Evolutionary conservation across 2,888 invertebrate genomes (phyloP), one percentile per base, ranked within the genome.

Genomic region (Tetheella fluctuosa): DNA sequence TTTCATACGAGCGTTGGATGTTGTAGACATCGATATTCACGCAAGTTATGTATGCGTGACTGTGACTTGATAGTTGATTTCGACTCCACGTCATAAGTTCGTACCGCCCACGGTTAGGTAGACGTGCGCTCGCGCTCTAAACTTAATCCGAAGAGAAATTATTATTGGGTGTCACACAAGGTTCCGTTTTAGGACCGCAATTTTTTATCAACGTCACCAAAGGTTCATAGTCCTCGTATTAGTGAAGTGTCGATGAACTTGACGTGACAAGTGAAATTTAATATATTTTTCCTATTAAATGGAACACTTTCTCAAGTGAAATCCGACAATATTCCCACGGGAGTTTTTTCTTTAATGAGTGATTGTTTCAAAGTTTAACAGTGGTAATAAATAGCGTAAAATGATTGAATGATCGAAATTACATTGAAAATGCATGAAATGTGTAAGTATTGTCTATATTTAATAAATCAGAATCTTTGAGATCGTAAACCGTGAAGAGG

Each of bases 61-160:
- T 75, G 76, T 74, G 75, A 79, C 80, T 81, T 74, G 81, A 82
- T 85, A 81, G 84, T 86, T 80, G 85, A 84, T 87, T 88, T 84
- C 77, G 74, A 81, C 79, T 83, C 84, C 90, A 86, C 91, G 91
- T 92, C 91, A 91, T 84, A 90, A 81, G 79, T 88, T 89, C 83
- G 77, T 76, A 80, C 83, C 91, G 90, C 91, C 91, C 84, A 91
- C 91, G 86, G 79, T 61, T 70, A 78, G 79, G 72, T 79, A 81
- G 91, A 87, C 91, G 91, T 89, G 92, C 89, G 90, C 83, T 69
- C 62, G 84, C 82, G 86, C 77, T 79, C 68, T 62, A 67, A 74
- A 67, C 69, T 74, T 70, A 68, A 70, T 68, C 70, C 71, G 73
- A 79, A 81, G 82, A 84, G 85, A 86, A 85, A 82, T 73, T 75